Conservation (phyloP, 2,113 vertebrate species). For the Puffinus mauretanicus region DNA sequence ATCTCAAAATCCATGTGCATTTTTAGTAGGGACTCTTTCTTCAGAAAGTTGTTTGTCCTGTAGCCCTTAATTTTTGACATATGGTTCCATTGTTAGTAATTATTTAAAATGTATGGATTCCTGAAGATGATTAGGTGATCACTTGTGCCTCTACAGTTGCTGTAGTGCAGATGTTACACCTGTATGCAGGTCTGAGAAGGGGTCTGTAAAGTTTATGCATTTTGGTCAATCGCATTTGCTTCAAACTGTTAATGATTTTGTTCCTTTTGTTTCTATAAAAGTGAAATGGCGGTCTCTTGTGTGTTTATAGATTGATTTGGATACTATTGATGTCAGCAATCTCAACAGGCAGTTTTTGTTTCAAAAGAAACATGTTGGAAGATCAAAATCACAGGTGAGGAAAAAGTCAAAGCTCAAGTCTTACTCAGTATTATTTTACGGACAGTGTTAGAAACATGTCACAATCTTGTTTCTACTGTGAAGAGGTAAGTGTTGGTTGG, state of each 20-base stretch:
- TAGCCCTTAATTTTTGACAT: not conserved
- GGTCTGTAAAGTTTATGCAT: not conserved
- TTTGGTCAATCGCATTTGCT: not conserved
- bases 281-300: constrained; percentile 44
- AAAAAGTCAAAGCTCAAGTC: not conserved
- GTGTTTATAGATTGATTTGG: constrained; percentile 90
- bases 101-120: not conserved
- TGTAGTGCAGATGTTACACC: not conserved
- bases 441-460: not conserved
- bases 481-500: not conserved
- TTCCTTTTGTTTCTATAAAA: not conserved
- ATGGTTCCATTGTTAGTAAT: not conserved
- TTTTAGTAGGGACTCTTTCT: not conserved
- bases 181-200: not conserved
- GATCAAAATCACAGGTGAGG: constrained; percentile 94
- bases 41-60: not conserved
- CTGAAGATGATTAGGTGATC: not conserved
- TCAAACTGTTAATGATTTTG: not conserved
- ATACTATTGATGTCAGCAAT: constrained; percentile 99
- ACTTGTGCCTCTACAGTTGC: not conserved
- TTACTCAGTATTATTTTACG: not conserved
- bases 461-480: not conserved
- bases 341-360: constrained; percentile 98
- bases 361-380: constrained; percentile 98
- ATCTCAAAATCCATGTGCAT: fast-evolving